Evolutionary conservation across 2,113 vertebrate species (phyloP).

Genomic region (Castor canadensis): DNA sequence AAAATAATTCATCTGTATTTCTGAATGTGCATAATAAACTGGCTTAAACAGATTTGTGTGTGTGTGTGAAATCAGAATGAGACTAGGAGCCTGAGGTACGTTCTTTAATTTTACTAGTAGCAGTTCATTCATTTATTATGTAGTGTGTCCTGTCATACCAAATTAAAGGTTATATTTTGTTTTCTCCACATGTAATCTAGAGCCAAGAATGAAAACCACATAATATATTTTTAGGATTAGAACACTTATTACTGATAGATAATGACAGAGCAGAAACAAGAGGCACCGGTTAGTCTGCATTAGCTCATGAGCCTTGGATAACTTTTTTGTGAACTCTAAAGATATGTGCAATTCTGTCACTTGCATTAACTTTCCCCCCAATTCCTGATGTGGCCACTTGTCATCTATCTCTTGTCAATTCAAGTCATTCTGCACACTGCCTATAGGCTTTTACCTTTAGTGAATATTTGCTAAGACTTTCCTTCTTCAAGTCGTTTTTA

Average conservation of each 20-base stretch:
- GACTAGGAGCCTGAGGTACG: constrained; percentile 48
- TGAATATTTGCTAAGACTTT: constrained; percentile 49
- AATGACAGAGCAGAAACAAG: constrained; percentile 84
- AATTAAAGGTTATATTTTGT: constrained; percentile 80
- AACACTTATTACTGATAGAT: constrained; percentile 86
- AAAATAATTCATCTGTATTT: constrained; percentile 31
- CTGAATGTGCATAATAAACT: constrained; percentile 47
- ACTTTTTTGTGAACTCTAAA: constrained; percentile 79
- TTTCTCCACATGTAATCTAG: constrained; percentile 72
- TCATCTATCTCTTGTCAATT: constrained; percentile 51
- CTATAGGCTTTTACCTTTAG: neutral
- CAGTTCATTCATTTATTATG: constrained; percentile 69
- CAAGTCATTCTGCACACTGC: constrained; percentile 48
- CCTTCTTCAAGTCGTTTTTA: constrained; percentile 15
- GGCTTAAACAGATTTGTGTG: constrained; percentile 26
- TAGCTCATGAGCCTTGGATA: constrained; percentile 84
- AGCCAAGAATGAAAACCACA: constrained; percentile 82
- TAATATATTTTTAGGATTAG: constrained; percentile 84
- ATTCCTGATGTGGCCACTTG: constrained; percentile 68
- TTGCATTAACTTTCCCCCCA: constrained; percentile 66
- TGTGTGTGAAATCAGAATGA: constrained; percentile 52
- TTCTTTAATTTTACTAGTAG: constrained; percentile 75
- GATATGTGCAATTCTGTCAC: constrained; percentile 72
- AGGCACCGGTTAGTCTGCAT: constrained; percentile 88
- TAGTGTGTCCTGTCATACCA: constrained; percentile 69